phyloP scores from a whole-genome alignment of 2,888 invertebrate species.

The Nymphalis c-album region DNA sequence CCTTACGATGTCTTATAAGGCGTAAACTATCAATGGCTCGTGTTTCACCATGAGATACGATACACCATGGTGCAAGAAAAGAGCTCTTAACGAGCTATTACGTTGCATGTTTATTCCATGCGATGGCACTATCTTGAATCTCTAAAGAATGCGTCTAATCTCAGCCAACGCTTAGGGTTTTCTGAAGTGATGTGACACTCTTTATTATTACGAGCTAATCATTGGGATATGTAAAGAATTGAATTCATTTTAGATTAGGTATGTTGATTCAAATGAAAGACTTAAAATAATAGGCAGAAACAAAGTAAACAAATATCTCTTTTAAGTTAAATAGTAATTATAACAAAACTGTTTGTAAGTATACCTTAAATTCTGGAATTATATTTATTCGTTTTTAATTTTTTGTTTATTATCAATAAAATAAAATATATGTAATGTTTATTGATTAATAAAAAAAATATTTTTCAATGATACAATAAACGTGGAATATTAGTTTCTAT shows the following conservation, averaged over 20 bases:
- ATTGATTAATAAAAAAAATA: no score
- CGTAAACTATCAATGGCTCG: conserved; percentile 37
- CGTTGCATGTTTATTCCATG: conserved; percentile 23
- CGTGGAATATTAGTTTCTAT: no score
- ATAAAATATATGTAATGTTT: no score
- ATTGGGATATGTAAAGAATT: not conserved
- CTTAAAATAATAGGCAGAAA: not conserved
- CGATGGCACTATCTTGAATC: conserved; percentile 22
- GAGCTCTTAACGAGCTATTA: conserved; percentile 31
- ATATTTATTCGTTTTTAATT: no score
- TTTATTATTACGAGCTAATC: not conserved
- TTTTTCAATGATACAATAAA: no score
- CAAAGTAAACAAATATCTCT: no score
- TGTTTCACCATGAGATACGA: conserved; percentile 29
- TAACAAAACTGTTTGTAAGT: no score
- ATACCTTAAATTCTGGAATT: no score
- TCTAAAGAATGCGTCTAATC: conserved; percentile 29
- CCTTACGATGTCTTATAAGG: conserved; percentile 31
- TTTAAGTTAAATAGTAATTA: no score
- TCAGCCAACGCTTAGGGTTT: conserved; percentile 12
- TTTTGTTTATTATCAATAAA: no score
- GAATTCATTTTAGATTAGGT: not conserved
- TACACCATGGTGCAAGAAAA: conserved; percentile 29
- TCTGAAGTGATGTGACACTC: not conserved
- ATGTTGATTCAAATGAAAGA: not conserved